These are phyloP conservation scores for Leptopilina myrica DNA, from an alignment of 2,888 invertebrate species.

Conservation along the genomic window DNA sequence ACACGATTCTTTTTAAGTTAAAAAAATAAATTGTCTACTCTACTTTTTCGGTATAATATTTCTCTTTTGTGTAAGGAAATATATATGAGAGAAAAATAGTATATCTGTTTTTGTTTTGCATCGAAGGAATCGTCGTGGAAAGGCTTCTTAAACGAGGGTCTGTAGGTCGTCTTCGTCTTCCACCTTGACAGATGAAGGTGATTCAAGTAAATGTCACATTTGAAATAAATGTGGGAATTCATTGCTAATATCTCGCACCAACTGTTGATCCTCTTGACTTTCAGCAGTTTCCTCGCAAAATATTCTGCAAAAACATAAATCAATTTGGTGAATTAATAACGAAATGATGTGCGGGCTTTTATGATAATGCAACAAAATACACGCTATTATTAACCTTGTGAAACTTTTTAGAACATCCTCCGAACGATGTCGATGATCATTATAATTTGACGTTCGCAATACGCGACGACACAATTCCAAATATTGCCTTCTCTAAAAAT, in stretches of 20 bases:
- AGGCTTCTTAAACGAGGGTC: slow-evolving; percentile 67
- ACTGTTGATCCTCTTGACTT: slow-evolving; percentile 86
- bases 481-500: slow-evolving; percentile 83
- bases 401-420: slow-evolving; percentile 91
- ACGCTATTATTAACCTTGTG: slow-evolving; percentile 77
- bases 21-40: no score
- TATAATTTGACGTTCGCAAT: slow-evolving; percentile 88
- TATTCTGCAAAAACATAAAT: slow-evolving; percentile 78
- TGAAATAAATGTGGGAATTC: slow-evolving; percentile 85
- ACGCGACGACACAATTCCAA: slow-evolving; percentile 88
- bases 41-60: no score
- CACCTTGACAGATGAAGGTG: slow-evolving; percentile 60
- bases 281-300: slow-evolving; percentile 89
- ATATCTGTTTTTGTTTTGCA: slow-evolving; percentile 7
- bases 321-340: slow-evolving; percentile 5
- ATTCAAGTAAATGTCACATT: slow-evolving; percentile 70
- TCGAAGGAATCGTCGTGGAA: slow-evolving; percentile 3
- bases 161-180: slow-evolving; percentile 71
- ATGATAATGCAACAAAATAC: neutral
- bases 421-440: slow-evolving; percentile 87
- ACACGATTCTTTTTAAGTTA: no score
- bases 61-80: no score
- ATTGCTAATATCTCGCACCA: slow-evolving; percentile 89
- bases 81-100: slow-evolving; percentile 49
- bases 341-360: neutral